Base-by-base conservation (phyloP, 2,113 vertebrate genomes). In the Hippocampus zosterae region DNA sequence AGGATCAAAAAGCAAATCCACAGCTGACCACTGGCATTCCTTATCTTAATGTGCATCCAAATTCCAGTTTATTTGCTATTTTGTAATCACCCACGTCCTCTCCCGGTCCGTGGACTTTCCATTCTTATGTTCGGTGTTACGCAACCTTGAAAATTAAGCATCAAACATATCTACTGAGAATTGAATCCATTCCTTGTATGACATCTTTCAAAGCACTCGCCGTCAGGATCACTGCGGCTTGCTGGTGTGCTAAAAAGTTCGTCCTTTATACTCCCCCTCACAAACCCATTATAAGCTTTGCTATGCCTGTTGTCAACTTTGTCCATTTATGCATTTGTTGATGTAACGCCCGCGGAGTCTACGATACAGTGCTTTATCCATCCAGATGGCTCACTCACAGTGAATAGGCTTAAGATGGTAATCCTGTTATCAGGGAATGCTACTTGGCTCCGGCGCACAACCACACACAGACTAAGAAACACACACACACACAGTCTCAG, bases 401-500 rank as follows among this genome's bases (percentile, higher is more conserved):
- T 83, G 84, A 90, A 90, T 85, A 73, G 80, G 88, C 82, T 87
- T 87, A 90, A 89, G 81, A 87, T 86, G 72, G 82, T 89, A 91
- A 91, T 91, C 89, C 87, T 85, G 84, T 91, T 89, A 90, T 89
- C 82, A 21, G 78, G 80, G 82, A 87, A 87, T 84, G 86, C 78
- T 85, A 80, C 86, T 89, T 86, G 86, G 87, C 82, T 75, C 41
- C 2, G 60, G 81, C 40, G 33, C 76, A 80, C 41, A 76, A 73
- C 71, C 72, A 75, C 79, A 78, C 50, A 68, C 71, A 67, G 67
- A 67, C 55, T 66, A 67, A 63, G 29, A 78, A 27, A 62, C 41
- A 79, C 67, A 82, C 12, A 80, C 67, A 82, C 12, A 80, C 67
- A 82, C 12, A 80, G 65, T 68, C 33, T 67, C 75, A 77, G 11